Evolutionary conservation across 2,113 vertebrate species (phyloP), one percentile per base, ranked within the genome.

Genomic region (Gila orcuttii): DNA sequence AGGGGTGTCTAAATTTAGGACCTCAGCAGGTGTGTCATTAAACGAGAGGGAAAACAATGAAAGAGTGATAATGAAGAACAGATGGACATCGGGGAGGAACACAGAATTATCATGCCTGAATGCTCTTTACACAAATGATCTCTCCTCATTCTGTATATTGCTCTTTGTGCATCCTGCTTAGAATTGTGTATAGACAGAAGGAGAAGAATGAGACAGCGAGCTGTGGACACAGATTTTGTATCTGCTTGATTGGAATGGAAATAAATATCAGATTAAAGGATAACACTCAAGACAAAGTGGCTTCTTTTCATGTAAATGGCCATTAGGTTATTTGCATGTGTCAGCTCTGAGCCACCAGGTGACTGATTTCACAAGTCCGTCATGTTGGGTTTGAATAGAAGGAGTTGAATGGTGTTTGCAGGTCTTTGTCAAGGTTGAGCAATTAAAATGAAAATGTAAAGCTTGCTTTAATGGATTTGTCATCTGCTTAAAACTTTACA

Each of bases 251-350:
- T 80, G 15, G 68, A 71, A 33, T 59, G 50, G 64, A 86, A 73
- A 79, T 85, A 39, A 36, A 81, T n/a, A 60, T 60, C n/a, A 47
- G 66, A 74, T 42, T 74, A 79, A 69, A 79, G 31, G 33, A 33
- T 66, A 50, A 78, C 66, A 60, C 50, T 79, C 76, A 42, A 12
- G 25, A 75, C 17, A 13, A 23, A 82, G 12, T 31, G 85, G 6
- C 19, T 76, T 33, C 84, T 73, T 80, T 85, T 36, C 39, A 60
- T 86, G 42, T 81, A 79, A 62, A 80, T 82, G 28, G 10, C 66
- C 33, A 36, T 6, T 3, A 66, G 69, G 55, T 64, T 82, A 62
- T 57, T 23, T 28, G 19, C 6, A 9, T 25, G 7, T 71, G 62
- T 66, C 39, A 64, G 79, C 39, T 76, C 52, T 33, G 69, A 33